Base-by-base conservation (phyloP, 2,797 vertebrate species). In the Hippopotamyrus pictus region DNA sequence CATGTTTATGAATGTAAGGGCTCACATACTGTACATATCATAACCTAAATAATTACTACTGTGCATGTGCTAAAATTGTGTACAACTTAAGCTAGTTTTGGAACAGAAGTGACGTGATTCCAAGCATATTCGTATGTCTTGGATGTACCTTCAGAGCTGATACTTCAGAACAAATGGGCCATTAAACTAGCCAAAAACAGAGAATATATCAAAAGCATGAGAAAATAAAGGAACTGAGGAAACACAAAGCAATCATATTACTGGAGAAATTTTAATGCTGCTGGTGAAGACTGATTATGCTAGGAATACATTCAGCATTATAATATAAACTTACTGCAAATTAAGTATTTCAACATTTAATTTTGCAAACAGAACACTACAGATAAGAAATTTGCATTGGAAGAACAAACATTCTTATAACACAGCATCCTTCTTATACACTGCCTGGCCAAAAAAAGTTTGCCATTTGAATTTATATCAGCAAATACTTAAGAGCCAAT, bases 261-360 rank as follows among this genome's bases (percentile, higher is more conserved):
- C 9, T 89, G 50, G n/a, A 90, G 14, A 88, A 79, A n/a, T 25
- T 91, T 91, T 91, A 92, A 91, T 92, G 91, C 89, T 86, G 73
- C 62, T 59, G 86, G 84, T 90, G 41, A 86, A 88, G 73, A 37
- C 37, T 25, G 85, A 88, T 87, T 82, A 41, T 86, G 51, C 25
- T 22, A 88, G 57, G 6, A n/a, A 44, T 87, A 87, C 86, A 88
- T 88, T 88, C 86, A 87, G 54, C 3, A 44, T n/a, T 33, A 53
- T 17, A 87, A 65, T 19, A 88, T 12, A 5, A 22, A 41, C 29
- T 37, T 37, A 41, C 29, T 57, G 8, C 41, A 54, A 86, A 84
- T 84, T 25, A 46, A 84, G 82, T 25, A 46, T 84, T 84, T 50
- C 4, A 84, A 84, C 82, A 84, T 84, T 22, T 9, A 84, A 44